These are phyloP conservation scores for Coecobrya sp. DNA, from an alignment of 2,888 invertebrate species.

Conservation along the genomic window DNA sequence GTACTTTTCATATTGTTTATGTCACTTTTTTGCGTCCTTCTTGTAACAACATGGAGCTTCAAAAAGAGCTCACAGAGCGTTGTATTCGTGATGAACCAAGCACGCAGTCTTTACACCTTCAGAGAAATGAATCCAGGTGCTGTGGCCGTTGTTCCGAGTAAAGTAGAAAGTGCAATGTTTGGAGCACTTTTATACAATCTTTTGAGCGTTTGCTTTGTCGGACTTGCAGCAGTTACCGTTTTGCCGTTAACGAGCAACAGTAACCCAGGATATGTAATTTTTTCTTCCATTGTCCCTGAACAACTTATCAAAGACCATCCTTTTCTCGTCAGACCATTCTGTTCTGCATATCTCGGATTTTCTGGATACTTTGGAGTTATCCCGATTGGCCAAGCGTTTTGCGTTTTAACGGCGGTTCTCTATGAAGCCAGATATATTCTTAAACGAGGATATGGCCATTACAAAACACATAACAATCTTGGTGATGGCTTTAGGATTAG, in stretches of 20 bases:
- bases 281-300: constrained; percentile 28
- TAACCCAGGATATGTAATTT: constrained; percentile 45
- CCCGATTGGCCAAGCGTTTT: constrained; percentile 20
- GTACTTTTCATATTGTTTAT: constrained; percentile 25
- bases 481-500: no score
- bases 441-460: not conserved
- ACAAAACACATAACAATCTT: no score
- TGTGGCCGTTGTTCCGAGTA: not conserved
- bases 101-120: not conserved
- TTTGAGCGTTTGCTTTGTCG: not conserved
- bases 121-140: not conserved
- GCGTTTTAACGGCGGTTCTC: constrained; percentile 46
- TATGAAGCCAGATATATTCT: constrained; percentile 54
- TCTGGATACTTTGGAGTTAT: constrained; percentile 50
- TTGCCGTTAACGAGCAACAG: constrained; percentile 3
- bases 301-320: not conserved
- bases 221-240: constrained; percentile 15
- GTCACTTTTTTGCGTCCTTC: not conserved
- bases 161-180: constrained; percentile 34
- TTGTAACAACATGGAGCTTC: constrained; percentile 25
- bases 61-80: not conserved
- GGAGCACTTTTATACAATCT: constrained; percentile 6
- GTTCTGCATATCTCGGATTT: constrained; percentile 23
- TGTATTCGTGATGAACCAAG: constrained; percentile 27
- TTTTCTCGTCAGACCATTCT: not conserved